Percentiles rank a stretch among this genome's conserved stretches.
These are phyloP conservation scores for Philereme transversata DNA, from an alignment of 2,888 invertebrate species.

Conservation along the genomic window DNA sequence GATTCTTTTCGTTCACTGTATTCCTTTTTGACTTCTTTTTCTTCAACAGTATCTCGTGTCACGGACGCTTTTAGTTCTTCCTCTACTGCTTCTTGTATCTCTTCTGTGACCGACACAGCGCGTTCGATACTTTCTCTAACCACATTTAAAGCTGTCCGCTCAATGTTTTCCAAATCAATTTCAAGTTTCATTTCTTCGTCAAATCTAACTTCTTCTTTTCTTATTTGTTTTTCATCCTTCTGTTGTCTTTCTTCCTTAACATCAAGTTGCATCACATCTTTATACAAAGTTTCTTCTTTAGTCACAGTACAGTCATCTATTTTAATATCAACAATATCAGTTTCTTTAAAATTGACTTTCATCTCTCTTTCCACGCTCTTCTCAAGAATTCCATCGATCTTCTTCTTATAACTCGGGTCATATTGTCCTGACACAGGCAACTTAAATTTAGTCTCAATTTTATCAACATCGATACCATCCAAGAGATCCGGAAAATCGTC, in stretches of 20 bases:
- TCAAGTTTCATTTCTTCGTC: slow-evolving; percentile 52
- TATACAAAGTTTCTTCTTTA: slow-evolving; percentile 17
- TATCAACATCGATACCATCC: slow-evolving; percentile 42
- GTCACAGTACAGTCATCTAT: slow-evolving; percentile 27
- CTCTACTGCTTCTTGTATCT: slow-evolving; percentile 65
- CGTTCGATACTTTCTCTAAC: slow-evolving; percentile 68
- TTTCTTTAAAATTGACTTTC: slow-evolving; percentile 8
- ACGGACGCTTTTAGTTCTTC: slow-evolving; percentile 42
- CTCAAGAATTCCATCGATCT: slow-evolving; percentile 27
- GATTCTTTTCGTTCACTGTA: slow-evolving; percentile 24
- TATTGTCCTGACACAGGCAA: slow-evolving; percentile 70
- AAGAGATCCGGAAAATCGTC: slow-evolving; percentile 55
- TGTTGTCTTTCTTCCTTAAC: slow-evolving; percentile 21
- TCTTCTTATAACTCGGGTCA: slow-evolving; percentile 57
- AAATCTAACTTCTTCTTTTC: slow-evolving; percentile 41
- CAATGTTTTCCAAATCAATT: slow-evolving; percentile 60
- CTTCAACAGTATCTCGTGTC: slow-evolving; percentile 23
- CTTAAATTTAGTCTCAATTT: slow-evolving; percentile 59
- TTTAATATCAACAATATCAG: neutral
- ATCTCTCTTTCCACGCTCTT: slow-evolving; percentile 27
- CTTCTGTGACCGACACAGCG: slow-evolving; percentile 63
- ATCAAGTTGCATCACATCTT: too few relatives aligned
- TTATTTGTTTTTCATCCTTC: slow-evolving; percentile 23
- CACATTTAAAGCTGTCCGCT: slow-evolving; percentile 60
- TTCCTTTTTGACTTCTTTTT: slow-evolving; percentile 23